Percentiles rank a stretch among this genome's conserved stretches.
Evolutionary conservation across 1,140 invertebrate genomes (phyloP).

Genomic region (Drosophila carrolli): DNA sequence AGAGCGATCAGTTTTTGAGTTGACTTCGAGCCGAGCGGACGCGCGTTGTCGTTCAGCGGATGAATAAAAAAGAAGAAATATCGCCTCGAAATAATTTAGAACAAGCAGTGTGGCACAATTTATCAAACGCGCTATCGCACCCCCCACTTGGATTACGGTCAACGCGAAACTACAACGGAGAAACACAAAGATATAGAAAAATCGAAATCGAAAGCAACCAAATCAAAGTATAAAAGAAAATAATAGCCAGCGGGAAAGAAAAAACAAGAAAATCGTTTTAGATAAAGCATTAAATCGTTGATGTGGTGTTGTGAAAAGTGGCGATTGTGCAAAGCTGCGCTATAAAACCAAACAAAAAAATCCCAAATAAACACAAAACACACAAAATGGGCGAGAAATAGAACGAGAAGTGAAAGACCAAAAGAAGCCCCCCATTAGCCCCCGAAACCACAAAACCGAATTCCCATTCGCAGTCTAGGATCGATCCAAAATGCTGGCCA

Average conservation of each 20-base stretch:
- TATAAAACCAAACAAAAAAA: slow-evolving; percentile 47
- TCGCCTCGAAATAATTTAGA: slow-evolving; percentile 60
- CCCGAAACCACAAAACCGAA: slow-evolving; percentile 6
- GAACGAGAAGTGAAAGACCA: slow-evolving; percentile 31
- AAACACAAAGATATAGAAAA: slow-evolving; percentile 42
- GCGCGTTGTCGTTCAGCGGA: slow-evolving; percentile 58
- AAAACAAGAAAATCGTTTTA: slow-evolving; percentile 45
- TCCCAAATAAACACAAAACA: slow-evolving; percentile 31
- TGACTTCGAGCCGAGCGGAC: slow-evolving; percentile 75
- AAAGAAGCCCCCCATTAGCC: slow-evolving; percentile 12
- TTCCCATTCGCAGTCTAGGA: slow-evolving; percentile 6
- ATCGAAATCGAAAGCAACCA: slow-evolving; percentile 18
- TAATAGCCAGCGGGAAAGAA: slow-evolving; percentile 21
- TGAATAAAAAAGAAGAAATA: slow-evolving; percentile 42
- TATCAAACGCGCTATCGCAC: slow-evolving; percentile 57
- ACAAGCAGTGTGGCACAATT: slow-evolving; percentile 23
- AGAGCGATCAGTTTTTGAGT: slow-evolving; percentile 78
- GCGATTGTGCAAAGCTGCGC: slow-evolving; percentile 49
- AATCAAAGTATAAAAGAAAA: slow-evolving; percentile 26
- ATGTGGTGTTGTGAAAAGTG: slow-evolving; percentile 56
- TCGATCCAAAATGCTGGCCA: slow-evolving; percentile 63
- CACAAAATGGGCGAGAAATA: slow-evolving; percentile 67
- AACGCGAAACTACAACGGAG: slow-evolving; percentile 64
- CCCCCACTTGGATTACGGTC: slow-evolving; percentile 82
- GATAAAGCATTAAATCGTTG: slow-evolving; percentile 54